These are phyloP conservation scores for Noturus placidus DNA, from an alignment of 2,113 vertebrate species.

Conservation along the genomic window DNA sequence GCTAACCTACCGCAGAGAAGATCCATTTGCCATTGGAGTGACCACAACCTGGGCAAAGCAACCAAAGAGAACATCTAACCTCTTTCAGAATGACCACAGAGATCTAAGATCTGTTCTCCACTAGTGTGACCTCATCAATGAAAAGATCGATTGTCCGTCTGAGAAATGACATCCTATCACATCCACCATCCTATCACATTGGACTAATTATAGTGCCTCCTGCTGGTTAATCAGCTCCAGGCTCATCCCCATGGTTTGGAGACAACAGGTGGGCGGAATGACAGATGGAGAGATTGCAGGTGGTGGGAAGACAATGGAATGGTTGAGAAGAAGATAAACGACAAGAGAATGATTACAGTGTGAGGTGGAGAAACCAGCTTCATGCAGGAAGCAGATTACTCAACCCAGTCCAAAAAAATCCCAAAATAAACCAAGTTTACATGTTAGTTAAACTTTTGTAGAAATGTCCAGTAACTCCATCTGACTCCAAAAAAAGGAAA, in stretches of 20 bases:
- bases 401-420: neutral
- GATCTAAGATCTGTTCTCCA: neutral
- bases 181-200: neutral
- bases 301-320: neutral
- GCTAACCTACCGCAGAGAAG: neutral
- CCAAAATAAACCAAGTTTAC: neutral
- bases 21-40: neutral
- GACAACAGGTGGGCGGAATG: neutral
- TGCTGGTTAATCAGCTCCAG: conserved; percentile 18
- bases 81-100: neutral
- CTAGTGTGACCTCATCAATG: neutral
- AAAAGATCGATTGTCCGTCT: neutral
- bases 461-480: neutral
- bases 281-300: conserved; percentile 16
- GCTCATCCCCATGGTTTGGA: neutral
- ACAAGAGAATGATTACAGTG: conserved; percentile 57
- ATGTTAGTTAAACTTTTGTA: neutral
- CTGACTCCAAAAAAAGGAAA: neutral
- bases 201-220: neutral
- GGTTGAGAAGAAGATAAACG: conserved; percentile 10
- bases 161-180: neutral
- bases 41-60: neutral
- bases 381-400: neutral
- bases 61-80: neutral
- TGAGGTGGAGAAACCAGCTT: neutral